phyloP scores from a whole-genome alignment of 2,797 vertebrate genomes.

The Leucoraja ocellata region DNA sequence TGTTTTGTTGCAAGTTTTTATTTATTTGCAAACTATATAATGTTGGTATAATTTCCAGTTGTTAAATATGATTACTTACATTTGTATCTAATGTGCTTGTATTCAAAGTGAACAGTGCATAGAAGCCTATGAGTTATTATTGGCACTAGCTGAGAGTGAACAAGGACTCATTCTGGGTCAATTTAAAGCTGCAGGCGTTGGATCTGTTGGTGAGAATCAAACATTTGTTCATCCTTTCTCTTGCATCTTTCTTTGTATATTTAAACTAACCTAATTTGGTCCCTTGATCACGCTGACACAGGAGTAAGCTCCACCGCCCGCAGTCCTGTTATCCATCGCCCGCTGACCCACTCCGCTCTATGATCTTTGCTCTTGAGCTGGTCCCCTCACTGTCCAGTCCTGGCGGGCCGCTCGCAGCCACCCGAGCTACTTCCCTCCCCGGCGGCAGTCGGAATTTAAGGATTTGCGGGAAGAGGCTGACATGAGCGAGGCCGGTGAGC shows the following conservation, averaged over 20 bases:
- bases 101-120: constrained; percentile 75
- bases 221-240: background rate
- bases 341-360: no score
- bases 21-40: background rate
- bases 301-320: no score
- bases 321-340: no score
- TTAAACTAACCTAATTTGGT: background rate
- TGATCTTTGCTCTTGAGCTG: no score
- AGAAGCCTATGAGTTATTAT: constrained; percentile 73
- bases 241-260: background rate
- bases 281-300: no score
- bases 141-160: constrained; percentile 73
- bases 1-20: constrained; percentile 6
- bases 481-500: no score
- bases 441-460: no score
- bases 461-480: no score
- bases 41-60: background rate
- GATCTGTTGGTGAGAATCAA: constrained; percentile 64
- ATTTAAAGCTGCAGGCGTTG: constrained; percentile 72
- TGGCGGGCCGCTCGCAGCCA: no score
- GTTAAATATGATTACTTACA: background rate
- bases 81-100: constrained; percentile 25
- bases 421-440: no score
- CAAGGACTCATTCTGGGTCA: constrained; percentile 76
- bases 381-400: no score